Evolutionary conservation across 2,113 vertebrate genomes (phyloP), one percentile per base, ranked within the genome.

Genomic region (Poeciliopsis retropinna): DNA sequence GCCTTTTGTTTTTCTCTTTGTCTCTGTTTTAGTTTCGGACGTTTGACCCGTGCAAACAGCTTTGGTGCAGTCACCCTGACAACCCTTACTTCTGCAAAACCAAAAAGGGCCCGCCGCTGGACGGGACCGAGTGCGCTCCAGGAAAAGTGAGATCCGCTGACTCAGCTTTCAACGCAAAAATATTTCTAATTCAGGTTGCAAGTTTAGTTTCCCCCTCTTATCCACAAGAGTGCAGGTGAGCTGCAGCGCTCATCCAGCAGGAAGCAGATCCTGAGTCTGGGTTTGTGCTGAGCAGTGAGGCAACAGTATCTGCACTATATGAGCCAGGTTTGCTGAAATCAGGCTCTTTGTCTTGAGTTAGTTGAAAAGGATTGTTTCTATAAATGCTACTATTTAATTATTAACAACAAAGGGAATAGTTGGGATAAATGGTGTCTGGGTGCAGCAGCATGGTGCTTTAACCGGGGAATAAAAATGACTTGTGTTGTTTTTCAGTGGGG

Each of bases 41-140:
- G 0, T 98, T 99, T 60, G 98, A 99, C 89, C 98, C 98, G 0
- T 99, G 98, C 71, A 99, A 99, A 81, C 98, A 99, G 89, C 87
- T 99, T 64, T 99, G 98, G 98, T 99, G 98, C 80, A 99, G 98
- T 84, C 98, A 99, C 82, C 97, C 98, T 0, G 98, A 99, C 81
- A 99, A 99, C 87, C 98, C 97, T 0, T 99, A 97, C 81, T 99
- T 99, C 91, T 99, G 98, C 85, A 99, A 99, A 84, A 99, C 98
- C 28, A 99, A 99, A 92, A 99, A 99, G n/a, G 98, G 98, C 0
- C 98, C 98, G 0, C 98, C 98, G 0, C 95, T 99, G 0, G 98
- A 99, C 2, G 98, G 98, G 12, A 99, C 98, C 0, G 98, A 99
- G 70, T 99, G 98, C 75, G 95, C 96, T 25, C 91, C 96, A 27